These are phyloP conservation scores for Todiramphus chloris DNA, from an alignment of 2,113 vertebrate species.

Conservation along the genomic window DNA sequence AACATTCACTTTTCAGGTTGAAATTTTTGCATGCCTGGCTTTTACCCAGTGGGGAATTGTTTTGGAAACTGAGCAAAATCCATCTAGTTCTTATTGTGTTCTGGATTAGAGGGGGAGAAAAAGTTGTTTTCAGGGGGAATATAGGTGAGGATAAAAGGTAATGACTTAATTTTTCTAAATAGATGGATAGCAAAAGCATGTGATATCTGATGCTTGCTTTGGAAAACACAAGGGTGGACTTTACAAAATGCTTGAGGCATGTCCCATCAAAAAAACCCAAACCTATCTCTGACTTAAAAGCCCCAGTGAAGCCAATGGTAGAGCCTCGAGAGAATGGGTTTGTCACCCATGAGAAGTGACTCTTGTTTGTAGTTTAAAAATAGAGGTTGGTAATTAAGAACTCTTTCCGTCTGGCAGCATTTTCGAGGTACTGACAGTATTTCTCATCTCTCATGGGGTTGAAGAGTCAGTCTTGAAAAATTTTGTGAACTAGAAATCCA, in stretches of 20 bases:
- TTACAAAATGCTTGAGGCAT: background rate
- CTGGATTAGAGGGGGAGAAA: background rate
- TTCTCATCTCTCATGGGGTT: slow-evolving; percentile 1
- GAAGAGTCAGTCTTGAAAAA: slow-evolving; percentile 40
- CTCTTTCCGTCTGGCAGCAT: background rate
- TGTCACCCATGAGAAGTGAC: slow-evolving; percentile 3
- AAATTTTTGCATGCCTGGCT: slow-evolving; percentile 20
- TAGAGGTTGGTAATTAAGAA: background rate
- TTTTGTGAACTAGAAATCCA: background rate
- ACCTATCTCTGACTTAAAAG: background rate
- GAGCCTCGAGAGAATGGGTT: background rate
- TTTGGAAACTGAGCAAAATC: background rate
- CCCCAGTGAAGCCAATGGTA: background rate
- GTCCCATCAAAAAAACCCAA: background rate
- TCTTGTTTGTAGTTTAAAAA: slow-evolving; percentile 20
- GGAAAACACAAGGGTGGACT: background rate
- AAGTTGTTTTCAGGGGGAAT: background rate
- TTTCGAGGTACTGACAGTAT: slow-evolving; percentile 33
- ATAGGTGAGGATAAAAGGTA: background rate
- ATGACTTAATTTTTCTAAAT: background rate
- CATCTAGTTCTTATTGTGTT: background rate
- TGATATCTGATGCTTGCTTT: background rate
- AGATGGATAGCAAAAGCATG: background rate
- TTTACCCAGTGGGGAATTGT: background rate
- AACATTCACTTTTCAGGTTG: slow-evolving; percentile 18